These are phyloP conservation scores for Drosophila kurseongensis DNA, from an alignment of 1,140 invertebrate species.

Conservation along the genomic window DNA sequence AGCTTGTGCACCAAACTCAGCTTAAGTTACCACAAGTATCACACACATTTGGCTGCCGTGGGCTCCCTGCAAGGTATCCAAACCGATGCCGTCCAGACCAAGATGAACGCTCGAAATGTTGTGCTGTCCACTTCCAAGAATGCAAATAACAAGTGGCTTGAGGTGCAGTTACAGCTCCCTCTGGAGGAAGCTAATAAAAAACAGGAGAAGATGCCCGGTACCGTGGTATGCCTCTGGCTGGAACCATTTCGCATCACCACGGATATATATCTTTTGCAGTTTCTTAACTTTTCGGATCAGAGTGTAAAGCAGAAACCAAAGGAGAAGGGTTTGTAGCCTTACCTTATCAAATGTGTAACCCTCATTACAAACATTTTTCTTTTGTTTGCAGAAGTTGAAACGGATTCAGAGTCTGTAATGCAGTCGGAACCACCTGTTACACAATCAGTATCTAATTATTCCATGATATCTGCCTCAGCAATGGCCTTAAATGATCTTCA, in stretches of 20 bases:
- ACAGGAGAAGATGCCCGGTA: slow-evolving; percentile 12
- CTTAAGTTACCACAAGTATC: slow-evolving; percentile 50
- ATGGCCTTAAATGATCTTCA: slow-evolving; percentile 35
- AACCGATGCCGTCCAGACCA: slow-evolving; percentile 57
- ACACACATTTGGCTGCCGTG: slow-evolving; percentile 37
- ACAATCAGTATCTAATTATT: slow-evolving; percentile 48
- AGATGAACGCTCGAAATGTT: slow-evolving; percentile 64
- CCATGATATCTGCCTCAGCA: slow-evolving; percentile 27
- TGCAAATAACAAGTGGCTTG: slow-evolving; percentile 66
- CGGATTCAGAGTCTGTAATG: slow-evolving; percentile 31
- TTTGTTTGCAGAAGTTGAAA: slow-evolving; percentile 6
- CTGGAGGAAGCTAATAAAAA: neutral
- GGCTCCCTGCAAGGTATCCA: slow-evolving; percentile 58
- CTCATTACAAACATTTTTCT: neutral
- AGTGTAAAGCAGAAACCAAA: neutral
- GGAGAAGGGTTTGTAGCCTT: slow-evolving; percentile 37
- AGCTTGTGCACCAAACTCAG: slow-evolving; percentile 58
- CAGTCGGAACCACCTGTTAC: slow-evolving; percentile 25
- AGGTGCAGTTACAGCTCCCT: slow-evolving; percentile 62
- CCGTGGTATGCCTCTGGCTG: slow-evolving; percentile 66
- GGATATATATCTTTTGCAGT: slow-evolving; percentile 69
- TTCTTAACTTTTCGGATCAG: slow-evolving; percentile 48
- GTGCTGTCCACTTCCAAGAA: slow-evolving; percentile 58
- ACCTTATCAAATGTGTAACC: no score
- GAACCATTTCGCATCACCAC: slow-evolving; percentile 58